These are phyloP conservation scores for Scaptodrosophila latifasciaeformis DNA, from an alignment of 2,888 invertebrate genomes.

Conservation along the genomic window DNA sequence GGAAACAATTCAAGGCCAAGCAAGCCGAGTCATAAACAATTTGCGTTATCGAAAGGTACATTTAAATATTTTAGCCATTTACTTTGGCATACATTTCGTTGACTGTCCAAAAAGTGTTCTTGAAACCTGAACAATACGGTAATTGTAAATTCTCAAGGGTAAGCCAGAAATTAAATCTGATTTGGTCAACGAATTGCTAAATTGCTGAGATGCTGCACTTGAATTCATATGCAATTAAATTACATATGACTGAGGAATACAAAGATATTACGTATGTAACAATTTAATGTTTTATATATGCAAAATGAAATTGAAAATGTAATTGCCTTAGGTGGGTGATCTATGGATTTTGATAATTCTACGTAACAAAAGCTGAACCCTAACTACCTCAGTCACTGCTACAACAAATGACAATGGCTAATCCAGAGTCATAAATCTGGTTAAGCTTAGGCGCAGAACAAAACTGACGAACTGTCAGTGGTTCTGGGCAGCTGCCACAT, in stretches of 20 bases:
- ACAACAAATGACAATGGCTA: conserved; percentile 65
- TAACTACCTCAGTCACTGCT: conserved; percentile 4
- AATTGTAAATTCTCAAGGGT: conserved; percentile 40
- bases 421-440: conserved; percentile 68
- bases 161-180: conserved; percentile 32
- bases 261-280: conserved; percentile 49
- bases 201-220: conserved; percentile 57
- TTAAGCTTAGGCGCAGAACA: conserved; percentile 53
- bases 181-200: too few species aligned
- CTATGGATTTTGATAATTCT: conserved; percentile 44
- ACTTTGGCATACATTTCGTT: conserved; percentile 15
- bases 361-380: conserved; percentile 5
- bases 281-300: neutral
- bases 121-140: too few species aligned
- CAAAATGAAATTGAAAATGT: conserved; percentile 2
- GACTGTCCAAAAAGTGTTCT: too few species aligned
- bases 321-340: conserved; percentile 15
- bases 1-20: conserved; percentile 13
- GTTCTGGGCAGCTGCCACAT: conserved; percentile 52
- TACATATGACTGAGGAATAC: conserved; percentile 38
- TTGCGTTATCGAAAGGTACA: conserved; percentile 13
- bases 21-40: conserved; percentile 26
- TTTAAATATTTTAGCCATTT: conserved; percentile 60
- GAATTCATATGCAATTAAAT: conserved; percentile 57
- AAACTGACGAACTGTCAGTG: conserved; percentile 23